Evolutionary conservation across 1,140 invertebrate species (phyloP), one percentile per base, ranked within the genome.

Genomic region (Papilio helenus): DNA sequence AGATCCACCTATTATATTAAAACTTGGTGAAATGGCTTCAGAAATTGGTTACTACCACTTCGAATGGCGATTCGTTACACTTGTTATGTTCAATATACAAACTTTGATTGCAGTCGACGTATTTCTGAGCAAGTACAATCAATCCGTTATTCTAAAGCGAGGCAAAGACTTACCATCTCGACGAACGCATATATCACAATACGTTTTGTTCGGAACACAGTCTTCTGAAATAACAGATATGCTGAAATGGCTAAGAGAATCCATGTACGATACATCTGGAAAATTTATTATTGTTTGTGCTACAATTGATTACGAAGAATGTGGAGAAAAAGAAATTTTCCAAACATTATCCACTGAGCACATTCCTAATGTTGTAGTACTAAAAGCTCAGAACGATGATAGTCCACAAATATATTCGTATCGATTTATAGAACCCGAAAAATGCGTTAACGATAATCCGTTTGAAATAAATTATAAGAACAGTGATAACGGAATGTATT

Each of bases 1-100:
- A 79, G 77, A 82, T 72, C 68, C 81, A 29, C 14, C 76, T 39
- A 72, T 80, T 26, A 77, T 86, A 55, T 23, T 78, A 61, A 79
- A 86, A 34, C 85, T 91, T 16, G 86, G 85, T 46, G 61, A 81
- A 79, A 79, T 86, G 10, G 87, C 87, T 26, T 89, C 89, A 61
- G 90, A 88, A 78, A 85, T 91, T 29, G 88, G 85, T 9, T 86
- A 81, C 79, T 85, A 87, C 55, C 90, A 91, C 81, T 91, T 89
- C 71, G 86, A 90, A 80, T 91, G 89, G 90, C 88, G 88, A 18
- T 91, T 87, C n/a, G 29, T 87, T 0, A 87, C 88, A 9, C 72
- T 92, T 9, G 80, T 92, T 14, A 72, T 92, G 61, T 87, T 85
- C 42, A 84, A 85, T 46, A 73, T 87, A 12, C 76, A 86, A 65